Base-by-base conservation (phyloP, 2,888 invertebrate genomes). In the Drosophila infuscata region DNA sequence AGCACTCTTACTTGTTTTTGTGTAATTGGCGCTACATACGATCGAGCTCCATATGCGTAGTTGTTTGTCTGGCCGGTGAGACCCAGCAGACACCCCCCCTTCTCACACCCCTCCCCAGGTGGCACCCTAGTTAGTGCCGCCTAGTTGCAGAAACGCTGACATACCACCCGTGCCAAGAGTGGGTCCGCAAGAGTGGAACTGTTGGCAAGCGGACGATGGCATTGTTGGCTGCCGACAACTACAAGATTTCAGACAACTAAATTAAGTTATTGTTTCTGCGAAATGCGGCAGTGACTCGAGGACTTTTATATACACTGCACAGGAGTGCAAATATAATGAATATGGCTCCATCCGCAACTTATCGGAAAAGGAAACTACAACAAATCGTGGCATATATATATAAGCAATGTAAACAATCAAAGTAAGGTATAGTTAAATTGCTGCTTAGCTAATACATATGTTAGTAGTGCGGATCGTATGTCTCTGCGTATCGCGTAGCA, bases 251-350 rank as follows among this genome's bases (percentile, higher is more conserved):
- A 78, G 70, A 81, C 81, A 89, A 89, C 83, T 89, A 85, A 92
- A 91, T 92, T 91, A 91, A 91, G 91, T 91, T 91, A 91, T 91
- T 89, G 88, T 90, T 82, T 83, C 70, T 71, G 68, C 20, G 63
- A 30, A 54, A 36, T 36, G n/a, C 32, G 11, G 32, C 48, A 60
- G 9, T 11, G 41, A 17, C 29, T 41, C 9, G 11, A 9, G 2
- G 70, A 74, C 59, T 62, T 43, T 38, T 30, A 38, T 32, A 62
- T 83, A 63, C 87, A 30, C 83, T 83, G 20, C 35, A 36, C 30
- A 25, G 2, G 3, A 46, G 15, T n/a, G 38, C 9, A 20, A n/a
- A 25, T 9, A 36, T 54, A 54, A 33, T 36, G 33, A 46, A 25
- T 46, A 46, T 46, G 25, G 15, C 46, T 25, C 46, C 15, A 46